These are phyloP conservation scores for Trichosurus vulpecula DNA, from an alignment of 2,797 vertebrate species.

Conservation along the genomic window DNA sequence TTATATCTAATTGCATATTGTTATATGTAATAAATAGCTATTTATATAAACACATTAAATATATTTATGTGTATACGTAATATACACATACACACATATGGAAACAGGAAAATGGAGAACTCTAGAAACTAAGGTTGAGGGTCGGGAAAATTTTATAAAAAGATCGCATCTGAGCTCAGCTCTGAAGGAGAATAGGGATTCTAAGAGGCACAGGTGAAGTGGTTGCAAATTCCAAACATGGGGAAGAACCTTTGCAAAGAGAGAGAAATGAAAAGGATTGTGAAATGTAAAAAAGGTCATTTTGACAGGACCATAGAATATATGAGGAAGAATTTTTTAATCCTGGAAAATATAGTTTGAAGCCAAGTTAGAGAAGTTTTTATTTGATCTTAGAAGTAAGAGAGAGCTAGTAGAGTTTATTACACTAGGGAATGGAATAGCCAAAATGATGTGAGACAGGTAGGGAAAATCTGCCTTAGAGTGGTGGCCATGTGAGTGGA, in stretches of 20 bases:
- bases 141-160: conserved; percentile 17
- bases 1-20: background rate
- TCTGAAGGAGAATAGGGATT: background rate
- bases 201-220: background rate
- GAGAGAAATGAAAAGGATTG: background rate
- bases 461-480: background rate
- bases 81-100: background rate
- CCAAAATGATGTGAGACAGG: background rate
- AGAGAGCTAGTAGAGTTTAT: background rate
- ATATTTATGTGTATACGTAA: background rate
- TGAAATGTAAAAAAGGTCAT: background rate
- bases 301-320: background rate
- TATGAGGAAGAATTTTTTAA: background rate
- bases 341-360: background rate
- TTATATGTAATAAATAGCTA: background rate
- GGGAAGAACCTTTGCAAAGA: background rate
- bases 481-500: background rate
- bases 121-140: background rate
- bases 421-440: background rate
- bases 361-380: background rate
- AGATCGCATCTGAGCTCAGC: conserved; percentile 28
- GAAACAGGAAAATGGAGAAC: background rate
- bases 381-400: background rate
- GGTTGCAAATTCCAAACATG: background rate
- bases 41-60: background rate